These are phyloP conservation scores for Hermodice carunculata DNA, from an alignment of 2,888 invertebrate genomes.

Conservation along the genomic window DNA sequence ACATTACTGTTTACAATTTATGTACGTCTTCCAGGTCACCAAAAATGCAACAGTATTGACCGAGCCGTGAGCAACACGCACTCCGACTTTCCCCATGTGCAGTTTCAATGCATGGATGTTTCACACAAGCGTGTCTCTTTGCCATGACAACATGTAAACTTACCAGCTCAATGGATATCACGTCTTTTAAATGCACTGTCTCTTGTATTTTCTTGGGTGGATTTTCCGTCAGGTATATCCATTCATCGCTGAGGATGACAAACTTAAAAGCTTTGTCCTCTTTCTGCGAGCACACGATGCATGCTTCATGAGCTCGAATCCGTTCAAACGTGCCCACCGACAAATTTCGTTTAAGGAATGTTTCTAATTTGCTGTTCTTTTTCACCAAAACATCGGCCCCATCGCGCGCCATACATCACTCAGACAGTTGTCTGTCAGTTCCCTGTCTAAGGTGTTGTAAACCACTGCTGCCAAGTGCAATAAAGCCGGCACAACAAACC, in stretches of 20 bases:
- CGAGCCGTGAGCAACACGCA: no score
- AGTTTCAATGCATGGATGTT: no score
- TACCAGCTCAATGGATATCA: conserved; percentile 64
- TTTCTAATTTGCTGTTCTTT: conserved; percentile 66
- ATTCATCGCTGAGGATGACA: conserved; percentile 64
- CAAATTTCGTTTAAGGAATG: conserved; percentile 62
- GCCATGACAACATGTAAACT: no score
- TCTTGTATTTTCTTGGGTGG: conserved; percentile 62
- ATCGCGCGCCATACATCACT: conserved; percentile 59
- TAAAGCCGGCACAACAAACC: no score
- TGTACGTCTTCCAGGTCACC: no score
- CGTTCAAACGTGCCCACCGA: conserved; percentile 62
- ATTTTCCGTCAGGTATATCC: conserved; percentile 67
- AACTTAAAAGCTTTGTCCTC: conserved; percentile 67
- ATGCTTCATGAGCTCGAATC: conserved; percentile 64
- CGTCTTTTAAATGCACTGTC: conserved; percentile 58
- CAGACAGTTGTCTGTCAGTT: no score
- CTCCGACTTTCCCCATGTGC: no score
- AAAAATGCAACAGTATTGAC: no score
- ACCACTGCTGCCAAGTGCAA: no score
- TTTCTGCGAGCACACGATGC: conserved; percentile 64
- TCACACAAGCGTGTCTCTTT: no score
- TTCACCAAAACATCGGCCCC: conserved; percentile 52
- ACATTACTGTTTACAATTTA: no score
- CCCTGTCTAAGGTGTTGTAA: no score